Evolutionary conservation across 2,888 invertebrate genomes (phyloP).

Genomic region (Melinopterus prodromus): DNA sequence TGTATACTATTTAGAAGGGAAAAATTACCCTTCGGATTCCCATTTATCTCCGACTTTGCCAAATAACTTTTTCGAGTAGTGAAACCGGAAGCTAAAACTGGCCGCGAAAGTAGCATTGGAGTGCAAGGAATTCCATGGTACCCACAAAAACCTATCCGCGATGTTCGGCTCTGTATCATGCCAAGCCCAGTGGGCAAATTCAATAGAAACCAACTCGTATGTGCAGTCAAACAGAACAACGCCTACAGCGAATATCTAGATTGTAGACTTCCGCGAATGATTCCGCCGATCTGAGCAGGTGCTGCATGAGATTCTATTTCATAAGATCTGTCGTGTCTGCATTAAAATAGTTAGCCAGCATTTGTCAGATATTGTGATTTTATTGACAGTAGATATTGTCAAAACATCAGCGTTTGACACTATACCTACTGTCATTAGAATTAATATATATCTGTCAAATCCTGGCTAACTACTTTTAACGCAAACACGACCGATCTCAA

Average conservation of each 20-base stretch:
- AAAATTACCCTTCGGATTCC: conserved; percentile 64
- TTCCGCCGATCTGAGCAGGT: conserved; percentile 67
- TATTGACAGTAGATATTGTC: too few relatives aligned
- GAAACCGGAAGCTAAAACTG: conserved; percentile 75
- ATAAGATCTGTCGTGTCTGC: too few relatives aligned
- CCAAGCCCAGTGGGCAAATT: conserved; percentile 86
- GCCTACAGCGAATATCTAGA: too few relatives aligned
- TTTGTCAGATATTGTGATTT: too few relatives aligned
- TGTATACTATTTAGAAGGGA: not conserved
- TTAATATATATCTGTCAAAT: too few relatives aligned
- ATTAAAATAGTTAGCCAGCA: too few relatives aligned
- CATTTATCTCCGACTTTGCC: conserved; percentile 66
- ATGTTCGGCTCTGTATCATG: conserved; percentile 79
- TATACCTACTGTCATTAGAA: too few relatives aligned
- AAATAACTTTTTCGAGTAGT: conserved; percentile 65
- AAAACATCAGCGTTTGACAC: too few relatives aligned
- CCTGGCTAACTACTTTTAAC: too few relatives aligned
- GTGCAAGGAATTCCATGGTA: conserved; percentile 86
- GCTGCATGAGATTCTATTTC: too few relatives aligned
- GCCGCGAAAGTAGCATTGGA: conserved; percentile 81
- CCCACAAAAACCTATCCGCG: conserved; percentile 80
- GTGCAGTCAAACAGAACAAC: conserved; percentile 80
- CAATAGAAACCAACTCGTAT: conserved; percentile 80
- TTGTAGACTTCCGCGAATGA: conserved; percentile 75
- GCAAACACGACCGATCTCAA: too few relatives aligned